A percentile compares a stretch with the other conserved stretches of the same genome.
Evolutionary conservation across 1,140 invertebrate species (phyloP).

Genomic region (Ostrea edulis): DNA sequence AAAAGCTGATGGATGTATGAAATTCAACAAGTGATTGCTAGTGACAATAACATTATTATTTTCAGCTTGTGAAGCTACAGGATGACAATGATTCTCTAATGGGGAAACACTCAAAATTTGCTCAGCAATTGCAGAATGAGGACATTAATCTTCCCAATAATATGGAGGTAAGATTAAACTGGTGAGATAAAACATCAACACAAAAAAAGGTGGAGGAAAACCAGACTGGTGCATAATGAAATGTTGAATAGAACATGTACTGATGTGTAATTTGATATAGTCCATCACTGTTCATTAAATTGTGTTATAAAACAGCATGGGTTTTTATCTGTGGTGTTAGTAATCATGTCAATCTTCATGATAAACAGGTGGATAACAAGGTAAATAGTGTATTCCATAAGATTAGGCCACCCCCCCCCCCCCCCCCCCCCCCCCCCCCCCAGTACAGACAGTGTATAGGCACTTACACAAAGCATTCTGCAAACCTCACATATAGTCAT

Average conservation of each 20-base stretch:
- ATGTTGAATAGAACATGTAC: no score
- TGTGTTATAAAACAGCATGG: no score
- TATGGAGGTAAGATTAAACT: constrained; percentile 84
- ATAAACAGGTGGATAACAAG: constrained; percentile 27
- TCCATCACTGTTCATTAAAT: background rate
- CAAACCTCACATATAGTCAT: no score
- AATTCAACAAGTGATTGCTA: background rate
- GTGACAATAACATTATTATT: constrained; percentile 16
- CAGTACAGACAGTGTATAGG: no score
- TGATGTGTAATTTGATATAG: background rate
- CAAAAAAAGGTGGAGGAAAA: no score
- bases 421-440: no score
- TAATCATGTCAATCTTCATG: background rate
- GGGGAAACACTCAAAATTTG: constrained; percentile 91
- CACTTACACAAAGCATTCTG: no score
- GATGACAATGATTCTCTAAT: constrained; percentile 86
- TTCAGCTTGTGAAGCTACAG: constrained; percentile 83
- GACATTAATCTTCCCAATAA: constrained; percentile 95
- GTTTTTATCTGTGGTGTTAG: background rate
- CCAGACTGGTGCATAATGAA: no score
- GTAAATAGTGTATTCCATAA: background rate
- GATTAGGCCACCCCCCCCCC: background rate
- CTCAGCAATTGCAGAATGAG: constrained; percentile 93
- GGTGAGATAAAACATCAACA: no score
- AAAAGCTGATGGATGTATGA: background rate